Evolutionary conservation across 2,797 vertebrate genomes (phyloP), one percentile per base, ranked within the genome.

Genomic region (Darevskia mixta): DNA sequence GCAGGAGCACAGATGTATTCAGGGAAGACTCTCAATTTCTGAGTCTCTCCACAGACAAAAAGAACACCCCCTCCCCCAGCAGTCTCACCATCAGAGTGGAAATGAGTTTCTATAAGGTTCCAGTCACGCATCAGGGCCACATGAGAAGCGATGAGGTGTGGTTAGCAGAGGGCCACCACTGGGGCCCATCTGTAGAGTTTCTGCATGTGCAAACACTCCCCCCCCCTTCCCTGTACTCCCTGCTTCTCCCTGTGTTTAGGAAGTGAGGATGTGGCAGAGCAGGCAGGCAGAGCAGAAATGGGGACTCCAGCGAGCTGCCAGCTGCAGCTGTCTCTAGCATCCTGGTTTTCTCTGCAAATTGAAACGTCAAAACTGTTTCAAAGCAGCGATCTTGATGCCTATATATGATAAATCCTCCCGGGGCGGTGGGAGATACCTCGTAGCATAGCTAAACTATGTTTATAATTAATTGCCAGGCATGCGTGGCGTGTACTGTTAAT

Each of bases 381-480:
- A 91, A 91, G 82, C 75, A 86, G 75, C 3, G 67, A 87, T 86
- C 49, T 83, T 4, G 4, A 90, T 69, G 79, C 85, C 89, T 85
- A 27, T 0, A 1, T 90, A 1, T 90, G 85, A 71, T 38, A 81
- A 87, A 32, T 84, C 72, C 87, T 91, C 0, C 4, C 81, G 90
- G 83, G 64, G 80, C 86, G 82, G 61, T 85, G 86, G 58, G 82
- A 17, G 82, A 90, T 81, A 91, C 88, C 92, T 94, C 90, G 85
- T 94, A 94, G 88, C 61, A 43, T 91, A 87, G 71, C 87, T 76
- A 35, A 89, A 83, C 69, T 8, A 72, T 87, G 67, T 58, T 92
- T 91, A 79, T 93, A 93, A 94, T 94, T 92, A 87, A 87, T 85
- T 83, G 92, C 64, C 81, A 67, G 88, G 82, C 8, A 1, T 67